Evolutionary conservation across 2,113 vertebrate species (phyloP).

Genomic region (Neomonachus schauinslandi): DNA sequence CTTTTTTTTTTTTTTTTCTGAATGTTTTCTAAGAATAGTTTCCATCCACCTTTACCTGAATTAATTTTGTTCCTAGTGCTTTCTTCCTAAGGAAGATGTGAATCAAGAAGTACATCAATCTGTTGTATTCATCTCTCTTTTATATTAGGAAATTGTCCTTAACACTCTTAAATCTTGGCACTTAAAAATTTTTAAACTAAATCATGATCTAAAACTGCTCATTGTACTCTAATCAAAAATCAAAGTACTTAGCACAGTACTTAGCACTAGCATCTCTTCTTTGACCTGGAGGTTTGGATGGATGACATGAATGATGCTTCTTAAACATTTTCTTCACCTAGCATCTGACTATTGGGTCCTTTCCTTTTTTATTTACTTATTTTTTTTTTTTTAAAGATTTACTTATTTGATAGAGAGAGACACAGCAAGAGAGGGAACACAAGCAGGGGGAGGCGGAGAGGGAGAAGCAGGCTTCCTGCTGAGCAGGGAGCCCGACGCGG

Average conservation of each 20-base stretch:
- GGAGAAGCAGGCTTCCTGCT: no score
- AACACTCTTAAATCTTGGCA: not conserved
- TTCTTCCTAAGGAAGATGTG: not conserved
- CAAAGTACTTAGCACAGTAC: no score
- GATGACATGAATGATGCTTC: not conserved
- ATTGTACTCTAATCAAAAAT: not conserved
- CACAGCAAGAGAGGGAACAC: no score
- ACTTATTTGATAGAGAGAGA: no score
- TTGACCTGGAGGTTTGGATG: not conserved
- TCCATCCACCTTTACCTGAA: not conserved
- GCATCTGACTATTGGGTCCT: not conserved
- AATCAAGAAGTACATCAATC: not conserved
- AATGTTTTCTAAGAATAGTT: not conserved
- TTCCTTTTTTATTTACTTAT: not conserved
- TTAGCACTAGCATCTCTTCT: not conserved
- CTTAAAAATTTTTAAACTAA: not conserved
- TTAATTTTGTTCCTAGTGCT: not conserved
- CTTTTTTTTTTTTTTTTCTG: not conserved
- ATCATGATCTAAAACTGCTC: not conserved
- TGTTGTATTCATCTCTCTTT: not conserved
- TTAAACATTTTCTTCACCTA: not conserved
- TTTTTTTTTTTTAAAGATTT: no score
- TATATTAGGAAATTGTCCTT: not conserved
- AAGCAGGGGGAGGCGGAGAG: no score
- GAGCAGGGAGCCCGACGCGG: no score